Percentiles rank a stretch among this genome's conserved stretches.
Conservation (phyloP, 1,140 invertebrate species). For the Papilio aristodemus region DNA sequence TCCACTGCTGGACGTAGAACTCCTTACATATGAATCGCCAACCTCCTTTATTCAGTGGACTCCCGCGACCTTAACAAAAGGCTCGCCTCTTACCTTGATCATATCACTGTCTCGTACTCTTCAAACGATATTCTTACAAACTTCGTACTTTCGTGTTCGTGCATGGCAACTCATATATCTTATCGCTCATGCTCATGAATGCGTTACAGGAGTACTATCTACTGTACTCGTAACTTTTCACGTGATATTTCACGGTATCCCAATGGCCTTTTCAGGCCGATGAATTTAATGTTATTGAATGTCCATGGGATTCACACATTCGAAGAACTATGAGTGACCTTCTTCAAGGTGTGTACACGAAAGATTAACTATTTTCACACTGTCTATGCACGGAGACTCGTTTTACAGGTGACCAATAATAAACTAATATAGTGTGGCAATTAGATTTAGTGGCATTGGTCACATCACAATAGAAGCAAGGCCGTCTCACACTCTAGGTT, state of each 20-base stretch:
- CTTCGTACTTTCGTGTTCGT: background rate
- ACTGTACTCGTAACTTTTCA: too few species aligned
- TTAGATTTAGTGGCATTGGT: background rate
- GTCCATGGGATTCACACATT: background rate
- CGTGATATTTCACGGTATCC: background rate
- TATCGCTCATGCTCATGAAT: background rate
- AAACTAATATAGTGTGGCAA: background rate
- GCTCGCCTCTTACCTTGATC: too few species aligned
- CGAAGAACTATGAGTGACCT: background rate
- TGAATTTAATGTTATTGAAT: background rate
- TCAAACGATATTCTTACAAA: too few species aligned
- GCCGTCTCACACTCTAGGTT: too few species aligned
- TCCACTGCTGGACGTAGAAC: background rate
- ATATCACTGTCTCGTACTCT: too few species aligned
- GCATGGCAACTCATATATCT: background rate
- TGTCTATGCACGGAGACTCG: background rate
- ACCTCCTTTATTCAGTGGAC: too few species aligned
- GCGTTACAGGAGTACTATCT: too few species aligned
- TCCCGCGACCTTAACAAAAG: too few species aligned
- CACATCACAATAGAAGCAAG: background rate
- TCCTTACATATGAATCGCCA: too few species aligned
- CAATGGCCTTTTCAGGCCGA: background rate
- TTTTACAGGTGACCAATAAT: slow-evolving; percentile 14
- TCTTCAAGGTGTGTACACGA: background rate
- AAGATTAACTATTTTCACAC: background rate